phyloP scores from a whole-genome alignment of 2,888 invertebrate species.

The Pheosia gnoma region DNA sequence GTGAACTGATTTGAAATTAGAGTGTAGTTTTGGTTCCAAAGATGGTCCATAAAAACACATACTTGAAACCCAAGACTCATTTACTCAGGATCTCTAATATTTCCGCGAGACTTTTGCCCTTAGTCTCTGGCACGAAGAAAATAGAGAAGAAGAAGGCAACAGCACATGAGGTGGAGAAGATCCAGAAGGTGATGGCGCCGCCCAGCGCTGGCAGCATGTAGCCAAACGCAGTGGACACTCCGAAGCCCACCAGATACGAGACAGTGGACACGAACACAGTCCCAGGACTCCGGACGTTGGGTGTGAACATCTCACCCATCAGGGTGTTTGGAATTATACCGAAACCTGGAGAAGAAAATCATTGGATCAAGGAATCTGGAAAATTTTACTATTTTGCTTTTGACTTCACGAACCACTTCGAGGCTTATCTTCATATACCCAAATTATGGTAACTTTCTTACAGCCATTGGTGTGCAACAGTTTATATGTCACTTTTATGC shows the following conservation, averaged over 20 bases:
- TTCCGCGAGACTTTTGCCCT: conserved; percentile 45
- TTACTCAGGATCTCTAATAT: conserved; percentile 45
- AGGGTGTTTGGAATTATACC: conserved; percentile 48
- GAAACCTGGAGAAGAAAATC: conserved; percentile 40
- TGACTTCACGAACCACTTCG: too few species aligned
- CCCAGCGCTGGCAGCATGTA: conserved; percentile 37
- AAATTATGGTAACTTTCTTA: too few species aligned
- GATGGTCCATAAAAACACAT: too few species aligned
- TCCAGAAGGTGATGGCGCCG: conserved; percentile 40
- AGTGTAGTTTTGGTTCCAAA: too few species aligned
- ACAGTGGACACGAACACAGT: conserved; percentile 36
- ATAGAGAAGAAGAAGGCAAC: conserved; percentile 38
- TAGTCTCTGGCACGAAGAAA: conserved; percentile 52
- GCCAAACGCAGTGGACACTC: conserved; percentile 37
- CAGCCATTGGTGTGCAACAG: too few species aligned
- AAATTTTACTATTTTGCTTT: too few species aligned
- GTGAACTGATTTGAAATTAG: too few species aligned
- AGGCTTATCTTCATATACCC: too few species aligned
- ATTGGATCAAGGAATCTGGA: not conserved
- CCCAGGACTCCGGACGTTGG: conserved; percentile 47
- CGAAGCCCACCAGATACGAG: conserved; percentile 44
- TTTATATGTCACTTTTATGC: too few species aligned
- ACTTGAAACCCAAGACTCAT: conserved; percentile 11
- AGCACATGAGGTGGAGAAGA: conserved; percentile 35
- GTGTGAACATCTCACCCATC: conserved; percentile 51